Conservation (phyloP, 2,797 vertebrate species). For the Rhodeus uyekii region DNA sequence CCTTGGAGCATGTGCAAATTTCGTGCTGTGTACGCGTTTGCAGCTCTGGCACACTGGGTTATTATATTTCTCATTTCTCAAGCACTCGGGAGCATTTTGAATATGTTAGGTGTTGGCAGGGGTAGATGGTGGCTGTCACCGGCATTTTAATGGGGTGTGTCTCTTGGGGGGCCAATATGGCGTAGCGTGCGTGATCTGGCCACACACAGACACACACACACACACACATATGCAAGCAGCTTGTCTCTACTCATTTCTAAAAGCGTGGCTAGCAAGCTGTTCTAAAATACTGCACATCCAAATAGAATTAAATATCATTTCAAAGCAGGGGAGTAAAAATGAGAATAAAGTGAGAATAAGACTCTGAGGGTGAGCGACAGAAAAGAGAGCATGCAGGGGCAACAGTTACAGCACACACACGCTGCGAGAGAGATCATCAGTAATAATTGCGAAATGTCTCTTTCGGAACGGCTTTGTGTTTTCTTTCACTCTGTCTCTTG, state of each 20-base stretch:
- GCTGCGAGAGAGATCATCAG: conserved; percentile 68
- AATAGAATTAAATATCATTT: conserved; percentile 39
- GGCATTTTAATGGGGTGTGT: conserved; percentile 44
- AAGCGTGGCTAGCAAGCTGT: conserved; percentile 18
- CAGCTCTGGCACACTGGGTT: conserved; percentile 20
- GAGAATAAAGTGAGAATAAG: conserved; percentile 13
- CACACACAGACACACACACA: neutral
- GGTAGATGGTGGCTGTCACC: conserved; percentile 43
- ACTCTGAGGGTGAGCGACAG: conserved; percentile 22
- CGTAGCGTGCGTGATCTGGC: neutral
- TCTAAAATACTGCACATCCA: conserved; percentile 32
- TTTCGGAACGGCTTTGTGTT: conserved; percentile 61
- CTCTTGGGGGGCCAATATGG: conserved; percentile 28
- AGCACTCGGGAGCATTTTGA: conserved; percentile 47
- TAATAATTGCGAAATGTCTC: conserved; percentile 62
- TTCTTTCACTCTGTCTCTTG: conserved; percentile 60
- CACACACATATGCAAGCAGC: neutral
- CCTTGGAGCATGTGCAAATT: conserved; percentile 41
- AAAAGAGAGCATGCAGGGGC: conserved; percentile 42
- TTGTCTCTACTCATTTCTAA: conserved; percentile 15
- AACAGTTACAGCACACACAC: conserved; percentile 56
- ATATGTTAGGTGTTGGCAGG: conserved; percentile 51
- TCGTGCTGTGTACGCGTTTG: conserved; percentile 23
- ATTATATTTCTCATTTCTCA: conserved; percentile 49
- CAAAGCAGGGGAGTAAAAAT: conserved; percentile 47